phyloP scores from a whole-genome alignment of 2,113 vertebrate species.

The Gadus chalcogrammus region DNA sequence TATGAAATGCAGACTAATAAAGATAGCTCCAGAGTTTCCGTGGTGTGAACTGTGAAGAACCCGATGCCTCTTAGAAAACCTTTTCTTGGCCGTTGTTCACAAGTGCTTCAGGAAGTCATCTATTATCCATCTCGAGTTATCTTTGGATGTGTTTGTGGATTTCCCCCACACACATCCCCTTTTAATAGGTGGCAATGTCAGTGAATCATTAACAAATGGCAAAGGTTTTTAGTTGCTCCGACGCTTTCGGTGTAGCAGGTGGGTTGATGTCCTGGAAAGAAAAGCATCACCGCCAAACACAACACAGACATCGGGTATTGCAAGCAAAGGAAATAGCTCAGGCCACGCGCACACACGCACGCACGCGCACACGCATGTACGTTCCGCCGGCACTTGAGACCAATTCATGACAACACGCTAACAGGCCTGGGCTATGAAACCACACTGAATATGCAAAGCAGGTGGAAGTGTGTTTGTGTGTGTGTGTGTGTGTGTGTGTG shows the following conservation, averaged over 20 bases:
- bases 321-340: constrained; percentile 36
- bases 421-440: constrained; percentile 58
- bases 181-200: too few species aligned
- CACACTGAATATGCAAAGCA: constrained; percentile 65
- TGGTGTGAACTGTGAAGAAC: constrained; percentile 2
- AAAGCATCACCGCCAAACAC: neutral
- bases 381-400: constrained; percentile 48
- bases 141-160: too few species aligned
- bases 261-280: too few species aligned
- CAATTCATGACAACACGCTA: constrained; percentile 62
- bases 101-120: too few species aligned
- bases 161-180: too few species aligned
- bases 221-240: too few species aligned
- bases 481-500: constrained; percentile 1
- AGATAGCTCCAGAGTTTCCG: neutral
- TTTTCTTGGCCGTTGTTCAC: too few species aligned
- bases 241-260: too few species aligned
- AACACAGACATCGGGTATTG: constrained; percentile 23
- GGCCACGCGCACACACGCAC: constrained; percentile 15
- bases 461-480: constrained; percentile 28
- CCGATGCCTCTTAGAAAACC: neutral
- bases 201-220: too few species aligned
- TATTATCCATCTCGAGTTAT: too few species aligned
- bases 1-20: too few species aligned
- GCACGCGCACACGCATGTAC: neutral